Percentiles rank a stretch among this genome's conserved stretches.
Conservation (phyloP, 2,888 invertebrate genomes). For the Diabrotica balteata region DNA sequence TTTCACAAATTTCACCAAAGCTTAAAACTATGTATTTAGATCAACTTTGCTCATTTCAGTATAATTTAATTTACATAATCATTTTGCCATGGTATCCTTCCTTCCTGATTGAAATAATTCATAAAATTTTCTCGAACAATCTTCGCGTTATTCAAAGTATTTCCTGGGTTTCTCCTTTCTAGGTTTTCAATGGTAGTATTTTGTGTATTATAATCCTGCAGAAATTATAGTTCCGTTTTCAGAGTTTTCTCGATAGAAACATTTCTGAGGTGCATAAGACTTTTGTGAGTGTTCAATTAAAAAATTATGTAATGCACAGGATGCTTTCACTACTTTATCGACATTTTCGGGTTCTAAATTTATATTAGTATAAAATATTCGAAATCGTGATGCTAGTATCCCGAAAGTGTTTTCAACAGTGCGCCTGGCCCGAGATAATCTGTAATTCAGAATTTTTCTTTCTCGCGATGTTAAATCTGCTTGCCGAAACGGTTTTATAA, state of each 20-base stretch:
- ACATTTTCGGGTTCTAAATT: background rate
- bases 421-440: background rate
- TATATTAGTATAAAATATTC: too few species aligned
- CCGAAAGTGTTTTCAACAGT: too few species aligned
- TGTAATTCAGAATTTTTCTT: background rate
- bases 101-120: background rate
- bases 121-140: background rate
- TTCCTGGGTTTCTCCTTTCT: slow-evolving; percentile 6
- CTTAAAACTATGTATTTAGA: background rate
- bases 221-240: background rate
- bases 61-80: too few species aligned
- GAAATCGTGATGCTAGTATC: too few species aligned
- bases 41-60: background rate
- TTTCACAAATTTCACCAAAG: too few species aligned
- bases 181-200: slow-evolving; percentile 1
- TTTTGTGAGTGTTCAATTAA: background rate
- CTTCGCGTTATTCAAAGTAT: background rate
- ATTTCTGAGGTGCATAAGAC: background rate
- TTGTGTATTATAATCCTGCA: background rate
- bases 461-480: background rate
- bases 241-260: background rate
- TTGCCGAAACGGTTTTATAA: slow-evolving; percentile 18
- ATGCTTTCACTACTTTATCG: background rate
- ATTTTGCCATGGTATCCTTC: too few species aligned
- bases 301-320: background rate